phyloP scores from a whole-genome alignment of 2,797 vertebrate species.

The Schizopygopsis malacanthus region DNA sequence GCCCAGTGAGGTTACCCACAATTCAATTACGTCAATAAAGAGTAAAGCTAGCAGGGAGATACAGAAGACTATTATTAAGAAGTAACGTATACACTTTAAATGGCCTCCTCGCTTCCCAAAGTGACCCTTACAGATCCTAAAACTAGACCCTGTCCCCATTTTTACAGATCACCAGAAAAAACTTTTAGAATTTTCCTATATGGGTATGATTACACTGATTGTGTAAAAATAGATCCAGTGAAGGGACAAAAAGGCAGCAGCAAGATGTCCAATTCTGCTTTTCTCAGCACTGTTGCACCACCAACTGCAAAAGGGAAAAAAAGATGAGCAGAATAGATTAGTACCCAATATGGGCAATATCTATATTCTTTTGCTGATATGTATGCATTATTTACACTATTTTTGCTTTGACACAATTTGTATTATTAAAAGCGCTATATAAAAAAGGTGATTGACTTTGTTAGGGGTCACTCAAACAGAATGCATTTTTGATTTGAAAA shows the following conservation, averaged over 20 bases:
- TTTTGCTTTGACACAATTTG: too few species aligned
- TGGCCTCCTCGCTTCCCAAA: constrained; percentile 69
- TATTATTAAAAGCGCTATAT: too few species aligned
- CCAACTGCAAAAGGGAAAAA: constrained; percentile 7
- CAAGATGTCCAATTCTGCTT: background rate
- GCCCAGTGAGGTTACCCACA: constrained; percentile 72
- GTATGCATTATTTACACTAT: too few species aligned
- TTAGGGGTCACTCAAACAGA: too few species aligned
- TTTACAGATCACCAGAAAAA: background rate
- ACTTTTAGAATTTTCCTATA: background rate
- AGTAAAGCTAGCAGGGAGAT: constrained; percentile 69
- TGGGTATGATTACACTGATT: background rate
- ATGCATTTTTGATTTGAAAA: too few species aligned
- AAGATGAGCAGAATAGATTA: background rate
- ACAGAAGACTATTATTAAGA: constrained; percentile 57
- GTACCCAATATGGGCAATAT: background rate
- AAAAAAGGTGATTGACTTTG: too few species aligned
- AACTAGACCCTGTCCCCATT: constrained; percentile 69
- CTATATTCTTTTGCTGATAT: too few species aligned
- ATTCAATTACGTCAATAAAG: constrained; percentile 77
- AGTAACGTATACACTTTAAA: constrained; percentile 48
- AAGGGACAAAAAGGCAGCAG: background rate
- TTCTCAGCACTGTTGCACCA: background rate
- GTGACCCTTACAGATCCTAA: constrained; percentile 71
- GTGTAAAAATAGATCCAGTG: background rate